Base-by-base conservation (phyloP, 2,113 vertebrate genomes). In the Sinocyclocheilus anshuiensis region DNA sequence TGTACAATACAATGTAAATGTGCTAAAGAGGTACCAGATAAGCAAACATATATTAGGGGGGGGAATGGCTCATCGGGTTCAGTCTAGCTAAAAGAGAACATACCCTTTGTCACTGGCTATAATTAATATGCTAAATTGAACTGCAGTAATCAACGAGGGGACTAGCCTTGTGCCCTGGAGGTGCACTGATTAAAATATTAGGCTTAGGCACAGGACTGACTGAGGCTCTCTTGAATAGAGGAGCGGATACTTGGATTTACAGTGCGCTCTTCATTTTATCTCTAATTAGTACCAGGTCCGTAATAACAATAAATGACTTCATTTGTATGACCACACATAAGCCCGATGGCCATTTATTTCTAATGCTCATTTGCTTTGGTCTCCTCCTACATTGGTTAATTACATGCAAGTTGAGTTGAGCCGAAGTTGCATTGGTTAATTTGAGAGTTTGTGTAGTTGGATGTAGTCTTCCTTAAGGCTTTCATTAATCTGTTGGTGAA, bases 71-170 rank as follows among this genome's bases (percentile, higher is more conserved):
- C 50, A 67, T 84, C 81, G 82, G 85, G 89, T 91, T 94, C 86
- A 93, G 87, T 90, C 90, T 61, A 12, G 89, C 85, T 53, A 88
- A 89, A 86, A 90, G 90, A 91, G 90, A 92, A 91, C 87, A 90
- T 93, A 92, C 89, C 94, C 92, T 92, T 93, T 89, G 76, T 93
- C 92, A 87, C 88, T 81, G 72, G 88, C 91, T 92, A 93, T 94
- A 95, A 95, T 95, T 95, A 95, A 95, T 94, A 93, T 90, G 87
- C 91, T 93, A 93, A 94, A 95, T 93, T 94, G 93, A 94, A 95
- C 93, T 92, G 93, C 92, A 92, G 93, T 95, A 93, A 94, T 94
- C 90, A 91, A 94, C 92, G 87, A 91, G 90, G 93, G 92, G 92
- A 93, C 93, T 91, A 91, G 93, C 89, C 92, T 90, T 81, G 90